Base-by-base conservation (phyloP, 2,797 vertebrate species). In the Phrynocephalus forsythii region DNA sequence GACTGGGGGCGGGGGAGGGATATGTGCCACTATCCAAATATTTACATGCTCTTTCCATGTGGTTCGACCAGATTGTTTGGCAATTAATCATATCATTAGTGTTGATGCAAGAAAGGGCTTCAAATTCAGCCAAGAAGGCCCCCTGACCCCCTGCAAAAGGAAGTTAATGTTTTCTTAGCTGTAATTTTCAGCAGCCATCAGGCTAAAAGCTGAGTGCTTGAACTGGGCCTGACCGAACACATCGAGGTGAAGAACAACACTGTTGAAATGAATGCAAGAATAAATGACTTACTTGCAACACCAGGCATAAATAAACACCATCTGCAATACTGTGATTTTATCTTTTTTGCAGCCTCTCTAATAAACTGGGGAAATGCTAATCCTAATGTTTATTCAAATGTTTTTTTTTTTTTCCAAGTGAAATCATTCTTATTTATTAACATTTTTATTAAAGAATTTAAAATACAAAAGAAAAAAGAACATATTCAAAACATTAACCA, bases 271-370 rank as follows among this genome's bases (percentile, higher is more conserved):
- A 76, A 66, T 6, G 48, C 38, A 24, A 13, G 71, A 44, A 76
- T 66, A 48, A 84, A 38, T 71, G 71, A 67, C 10, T 71, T 82
- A 38, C 68, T 48, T 76, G 83, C 73, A 84, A 84, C 22, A 13
- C 20, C 60, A 24, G 28, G n/a, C 11, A 26, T 73, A 56, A 73
- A 83, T 56, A 20, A 72, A 75, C 52, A 72, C 7, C 50, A 60
- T 11, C 11, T 33, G 18, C 56, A 33, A 16, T 56, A 38, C 13
- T 68, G 60, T 68, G 15, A 82, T 68, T 33, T 50, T 82, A 52
- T 52, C 20, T 15, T 78, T 63, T 67, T 13, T 7, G 50, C 38
- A n/a, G 3, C 48, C 77, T 75, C 67, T 82, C 48, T 44, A 50
- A 82, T 66, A 20, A 86, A 22, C 26, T 38, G 71, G 30, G 33